Conservation (phyloP, 2,797 vertebrate genomes). For the Arrhamphus sclerolepis region DNA sequence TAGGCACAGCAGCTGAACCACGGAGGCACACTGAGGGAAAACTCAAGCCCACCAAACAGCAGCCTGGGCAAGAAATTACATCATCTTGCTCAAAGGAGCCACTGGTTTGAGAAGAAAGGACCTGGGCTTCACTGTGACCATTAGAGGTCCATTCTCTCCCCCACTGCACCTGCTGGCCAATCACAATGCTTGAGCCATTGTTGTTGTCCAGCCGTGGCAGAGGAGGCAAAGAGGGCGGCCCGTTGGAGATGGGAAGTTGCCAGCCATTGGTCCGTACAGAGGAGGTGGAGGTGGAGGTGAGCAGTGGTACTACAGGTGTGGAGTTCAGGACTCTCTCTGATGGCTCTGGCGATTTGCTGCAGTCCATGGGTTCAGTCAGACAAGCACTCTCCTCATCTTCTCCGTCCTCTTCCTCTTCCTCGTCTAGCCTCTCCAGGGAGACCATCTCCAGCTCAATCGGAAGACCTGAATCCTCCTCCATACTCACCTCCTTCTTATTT, state of each 20-base stretch:
- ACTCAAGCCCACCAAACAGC: conserved; percentile 87
- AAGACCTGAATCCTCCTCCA: conserved; percentile 50
- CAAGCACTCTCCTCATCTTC: conserved; percentile 49
- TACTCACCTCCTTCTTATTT: background rate
- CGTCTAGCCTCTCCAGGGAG: conserved; percentile 70
- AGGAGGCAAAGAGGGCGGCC: conserved; percentile 72
- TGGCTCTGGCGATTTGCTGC: conserved; percentile 79
- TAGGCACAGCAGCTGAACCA: conserved; percentile 64
- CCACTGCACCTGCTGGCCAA: conserved; percentile 77
- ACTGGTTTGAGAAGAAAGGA: conserved; percentile 31
- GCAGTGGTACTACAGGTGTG: conserved; percentile 31
- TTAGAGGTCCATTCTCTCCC: conserved; percentile 68
- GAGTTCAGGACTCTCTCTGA: conserved; percentile 48
- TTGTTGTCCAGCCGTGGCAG: conserved; percentile 81
- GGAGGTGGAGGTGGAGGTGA: conserved; percentile 61
- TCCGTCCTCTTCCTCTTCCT: conserved; percentile 61
- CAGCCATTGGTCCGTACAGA: conserved; percentile 73
- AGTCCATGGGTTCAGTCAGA: conserved; percentile 82
- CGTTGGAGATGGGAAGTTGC: conserved; percentile 68
- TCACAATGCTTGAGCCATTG: conserved; percentile 76
- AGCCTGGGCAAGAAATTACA: conserved; percentile 87
- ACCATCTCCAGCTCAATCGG: conserved; percentile 75
- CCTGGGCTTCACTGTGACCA: conserved; percentile 66
- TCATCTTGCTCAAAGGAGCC: conserved; percentile 84
- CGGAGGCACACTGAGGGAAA: conserved; percentile 88